phyloP scores from a whole-genome alignment of 2,888 invertebrate genomes.

The Tipula helvola region DNA sequence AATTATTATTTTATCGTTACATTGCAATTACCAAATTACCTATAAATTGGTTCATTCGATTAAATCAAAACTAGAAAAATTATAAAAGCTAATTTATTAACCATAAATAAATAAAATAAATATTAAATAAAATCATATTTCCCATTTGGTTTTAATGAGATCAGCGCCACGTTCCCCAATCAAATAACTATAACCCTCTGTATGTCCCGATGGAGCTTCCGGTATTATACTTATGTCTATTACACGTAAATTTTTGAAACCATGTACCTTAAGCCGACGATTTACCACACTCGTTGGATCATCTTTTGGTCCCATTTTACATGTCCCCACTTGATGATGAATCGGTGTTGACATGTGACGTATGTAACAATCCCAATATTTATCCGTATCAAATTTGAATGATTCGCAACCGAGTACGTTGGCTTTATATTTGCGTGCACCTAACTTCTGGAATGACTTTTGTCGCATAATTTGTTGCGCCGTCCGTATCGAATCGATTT shows the following conservation, averaged over 20 bases:
- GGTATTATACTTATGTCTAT: slow-evolving; percentile 38
- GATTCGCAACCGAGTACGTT: slow-evolving; percentile 46
- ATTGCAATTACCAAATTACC: too few species aligned
- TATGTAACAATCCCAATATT: slow-evolving; percentile 55
- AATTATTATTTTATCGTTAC: too few species aligned
- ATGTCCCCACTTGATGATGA: slow-evolving; percentile 51
- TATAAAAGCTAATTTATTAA: too few species aligned
- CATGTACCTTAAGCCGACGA: slow-evolving; percentile 35
- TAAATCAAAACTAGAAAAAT: too few species aligned
- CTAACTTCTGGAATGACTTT: slow-evolving; percentile 43
- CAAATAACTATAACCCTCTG: slow-evolving; percentile 37
- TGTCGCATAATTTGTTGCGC: slow-evolving; percentile 45
- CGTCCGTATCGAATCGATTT: slow-evolving; percentile 50
- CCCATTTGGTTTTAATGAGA: slow-evolving; percentile 28
- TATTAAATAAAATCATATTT: not conserved
- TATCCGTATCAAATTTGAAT: slow-evolving; percentile 44
- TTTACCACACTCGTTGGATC: slow-evolving; percentile 44
- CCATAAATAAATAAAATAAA: too few species aligned
- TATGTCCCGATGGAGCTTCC: slow-evolving; percentile 34
- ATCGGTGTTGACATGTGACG: slow-evolving; percentile 55
- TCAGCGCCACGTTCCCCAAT: slow-evolving; percentile 38
- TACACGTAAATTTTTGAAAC: slow-evolving; percentile 29
- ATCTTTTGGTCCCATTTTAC: slow-evolving; percentile 42
- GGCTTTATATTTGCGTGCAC: slow-evolving; percentile 43
- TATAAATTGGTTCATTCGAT: too few species aligned